Base-by-base conservation (phyloP, 2,888 invertebrate genomes). In the Melanostoma mellinum region DNA sequence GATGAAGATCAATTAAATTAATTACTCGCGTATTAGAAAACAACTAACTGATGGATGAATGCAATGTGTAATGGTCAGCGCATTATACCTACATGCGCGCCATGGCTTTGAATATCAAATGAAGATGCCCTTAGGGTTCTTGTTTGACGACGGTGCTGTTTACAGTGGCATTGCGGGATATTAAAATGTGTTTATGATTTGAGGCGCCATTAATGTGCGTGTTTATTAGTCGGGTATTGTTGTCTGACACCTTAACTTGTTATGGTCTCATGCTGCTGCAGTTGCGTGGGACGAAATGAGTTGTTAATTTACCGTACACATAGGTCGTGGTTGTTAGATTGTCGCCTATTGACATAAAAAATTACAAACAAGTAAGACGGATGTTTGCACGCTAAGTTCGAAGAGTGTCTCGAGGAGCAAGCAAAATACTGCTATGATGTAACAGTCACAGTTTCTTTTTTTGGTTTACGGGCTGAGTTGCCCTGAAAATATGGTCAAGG, bases 1-100 rank as follows among this genome's bases (percentile, higher is more conserved):
- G 84, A 84, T 79, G 84, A 79, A 79, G 79, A 79, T 84, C 78
- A 75, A 80, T 80, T 74, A 82, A 79, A 84, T 84, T 84, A 84
- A 84, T 84, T 84, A 84, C 79, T 84, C 46, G 84, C 67, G 79
- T 84, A 84, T 79, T 75, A 75, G 74, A 60, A 32, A 61, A 67
- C 30, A 35, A 3, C 35, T 63, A 30, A 55, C 50, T 75, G 75
- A 71, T 60, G 75, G 68, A 82, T 82, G 77, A 68, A 82, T 68
- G 73, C 50, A 67, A 50, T 72, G 68, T 61, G 32, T 58, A 32
- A 32, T 10, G 20, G 20, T 3, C 10, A 10, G 20, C 38, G 32
- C 6, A 55, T 4, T 32, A 44, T 60, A 61, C 61, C 61, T 61
- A 46, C 63, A 63, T 63, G n/a, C 48, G 60, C 40, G 38, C 44